Percentiles rank a stretch among this genome's conserved stretches.
Evolutionary conservation across 2,888 invertebrate genomes (phyloP).

Genomic region (Aricia artaxerxes): DNA sequence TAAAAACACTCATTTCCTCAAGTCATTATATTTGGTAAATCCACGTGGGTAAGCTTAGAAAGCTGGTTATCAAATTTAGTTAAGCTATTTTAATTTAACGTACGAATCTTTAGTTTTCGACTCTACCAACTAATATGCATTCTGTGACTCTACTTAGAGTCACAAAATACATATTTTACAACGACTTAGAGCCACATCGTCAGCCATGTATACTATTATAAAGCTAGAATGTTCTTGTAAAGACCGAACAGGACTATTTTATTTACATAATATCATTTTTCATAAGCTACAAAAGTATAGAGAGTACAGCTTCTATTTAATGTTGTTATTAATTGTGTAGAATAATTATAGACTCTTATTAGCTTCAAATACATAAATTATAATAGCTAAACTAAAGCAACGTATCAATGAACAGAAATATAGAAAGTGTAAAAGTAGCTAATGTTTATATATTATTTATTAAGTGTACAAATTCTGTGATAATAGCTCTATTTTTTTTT

Average conservation of each 20-base stretch:
- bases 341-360: background rate
- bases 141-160: background rate
- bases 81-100: background rate
- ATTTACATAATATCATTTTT: background rate
- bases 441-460: background rate
- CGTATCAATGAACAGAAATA: background rate
- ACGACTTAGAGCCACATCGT: background rate
- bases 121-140: background rate
- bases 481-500: background rate
- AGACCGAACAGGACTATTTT: too few species aligned
- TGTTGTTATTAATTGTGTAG: too few species aligned
- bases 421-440: background rate
- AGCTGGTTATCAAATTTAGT: background rate
- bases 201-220: too few species aligned
- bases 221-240: too few species aligned
- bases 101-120: background rate
- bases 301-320: too few species aligned
- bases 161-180: background rate
- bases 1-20: slow-evolving; percentile 23
- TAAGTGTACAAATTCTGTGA: background rate
- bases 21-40: slow-evolving; percentile 21
- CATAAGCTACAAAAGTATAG: background rate
- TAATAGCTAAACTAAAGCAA: background rate
- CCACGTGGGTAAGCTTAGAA: slow-evolving; percentile 1
- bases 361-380: background rate